Evolutionary conservation across 2,888 invertebrate genomes (phyloP), one percentile per base, ranked within the genome.

Genomic region (Cheilosia vulpina): DNA sequence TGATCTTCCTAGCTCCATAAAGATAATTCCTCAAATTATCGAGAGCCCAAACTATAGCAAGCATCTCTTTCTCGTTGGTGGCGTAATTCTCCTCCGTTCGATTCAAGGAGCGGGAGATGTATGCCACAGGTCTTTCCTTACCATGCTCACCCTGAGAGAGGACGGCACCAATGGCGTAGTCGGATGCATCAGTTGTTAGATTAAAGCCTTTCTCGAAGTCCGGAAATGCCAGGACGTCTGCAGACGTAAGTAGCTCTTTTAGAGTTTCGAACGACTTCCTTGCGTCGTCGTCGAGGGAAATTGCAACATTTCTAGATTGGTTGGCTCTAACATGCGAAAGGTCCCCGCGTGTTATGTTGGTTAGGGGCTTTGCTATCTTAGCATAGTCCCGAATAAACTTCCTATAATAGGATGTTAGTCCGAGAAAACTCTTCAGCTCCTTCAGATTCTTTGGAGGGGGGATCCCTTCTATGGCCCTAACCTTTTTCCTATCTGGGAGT

Each of bases 81-180:
- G 63, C 63, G 19, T 63, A 73, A 11, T 31, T 50, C 13, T 58
- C 65, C 38, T 72, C 72, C 34, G 53, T 62, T 62, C 31, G 17
- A 55, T 43, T 72, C 15, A 55, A n/a, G n/a, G n/a, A n/a, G n/a
- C n/a, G n/a, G n/a, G n/a, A n/a, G n/a, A n/a, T n/a, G n/a, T n/a
- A n/a, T n/a, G n/a, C n/a, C n/a, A n/a, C n/a, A n/a, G n/a, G n/a
- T n/a, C n/a, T n/a, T n/a, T n/a, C n/a, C n/a, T n/a, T n/a, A n/a
- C n/a, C n/a, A n/a, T n/a, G n/a, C n/a, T n/a, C n/a, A n/a, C n/a
- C n/a, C n/a, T n/a, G n/a, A n/a, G n/a, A n/a, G n/a, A n/a, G n/a
- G 24, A 73, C 45, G 21, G 58, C 52, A 7, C 75, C 57, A 41
- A 65, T 65, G 34, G 75, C 75, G 31, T 66, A 76, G 19, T 76